Base-by-base conservation (phyloP, 2,113 vertebrate species). In the Enhydra lutris region DNA sequence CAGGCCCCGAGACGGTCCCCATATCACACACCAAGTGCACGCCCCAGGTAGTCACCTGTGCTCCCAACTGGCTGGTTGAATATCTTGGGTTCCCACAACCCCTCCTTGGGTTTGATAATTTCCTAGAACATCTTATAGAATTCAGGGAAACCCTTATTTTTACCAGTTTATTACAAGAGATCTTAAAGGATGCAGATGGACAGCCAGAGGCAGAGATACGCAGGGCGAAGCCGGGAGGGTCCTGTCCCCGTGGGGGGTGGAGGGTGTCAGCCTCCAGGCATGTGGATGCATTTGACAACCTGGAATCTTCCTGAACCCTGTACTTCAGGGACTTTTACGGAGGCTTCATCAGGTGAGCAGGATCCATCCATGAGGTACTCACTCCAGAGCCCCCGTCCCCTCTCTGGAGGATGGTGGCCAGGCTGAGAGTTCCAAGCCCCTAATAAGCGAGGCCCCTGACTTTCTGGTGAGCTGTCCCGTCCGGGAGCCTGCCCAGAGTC, bases 361-460 rank as follows among this genome's bases (percentile, higher is more conserved):
- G 39, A 34, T 24, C 7, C 21, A 2, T 21, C 7, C 21, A 3
- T 21, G 15, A 45, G 34, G 4, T 20, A 20, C 29, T 65, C 57
- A 0, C 2, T 15, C n/a, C 8, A 4, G 5, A 21, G 29, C 0
- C 61, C 17, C 29, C 26, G 15, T 10, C 84, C 61, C 15, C 47
- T 17, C 85, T 50, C 18, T 29, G 24, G 34, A 81, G 9, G 63
- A 18, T 1, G 31, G 31, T 20, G 45, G 55, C 4, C 26, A 50
- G 65, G 26, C 42, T 20, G 13, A 13, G 3, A 24, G 23, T 24
- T 14, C 59, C 76, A 18, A 81, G 76, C 26, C 12, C 50, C 42
- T 12, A 17, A 11, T 1, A 0, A 8, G 12, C 5, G 8, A 0
- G 10, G 17, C 12, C 61, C 61, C 55, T 14, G 83, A 45, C 26